Base-by-base conservation (phyloP, 1,140 invertebrate species). In the Leptopilina boulardi region DNA sequence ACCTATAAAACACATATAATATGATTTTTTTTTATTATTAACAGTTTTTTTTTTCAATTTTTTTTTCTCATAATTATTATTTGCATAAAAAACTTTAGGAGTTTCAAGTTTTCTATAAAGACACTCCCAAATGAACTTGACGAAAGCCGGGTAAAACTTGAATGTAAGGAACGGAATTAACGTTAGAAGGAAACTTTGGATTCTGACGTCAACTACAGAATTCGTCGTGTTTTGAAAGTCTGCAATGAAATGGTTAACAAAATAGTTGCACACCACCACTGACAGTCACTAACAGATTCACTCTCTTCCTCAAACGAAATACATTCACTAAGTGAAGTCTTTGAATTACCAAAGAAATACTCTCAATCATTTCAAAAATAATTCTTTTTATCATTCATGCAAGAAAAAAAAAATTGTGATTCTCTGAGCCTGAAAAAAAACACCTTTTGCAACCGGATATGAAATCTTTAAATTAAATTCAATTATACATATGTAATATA, bases 161-260 rank as follows among this genome's bases (percentile, higher is more conserved):
- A 56, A 19, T 18, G 9, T 21, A 59, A 59, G 21, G 56, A 15
- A 3, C 23, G 56, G 23, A 21, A 59, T 13, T 13, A 59, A 26
- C 21, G 56, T 59, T 56, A 19, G 21, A 59, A 59, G 3, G 11
- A 26, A 59, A 59, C 56, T 59, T 59, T 59, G 10, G 56, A 26
- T 21, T 59, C 21, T 59, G 21, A 23, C 19, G 89, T 89, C 89
- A 88, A 79, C 79, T 79, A 74, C 88, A 89, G 85, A 59, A 84
- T 85, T 76, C 83, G 85, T 89, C 88, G 88, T 89, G 85, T 88
- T 89, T 89, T 85, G 83, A 90, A 89, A 89, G 83, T 87, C 83
- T 88, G 85, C 87, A 87, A 89, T 90, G 87, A 90, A 87, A 89
- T 84, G 86, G 86, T 89, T 89, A 89, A 88, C 88, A 87, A 88